These are phyloP conservation scores for Caenorhabditis angaria DNA, from an alignment of 2,888 invertebrate species.

Conservation along the genomic window DNA sequence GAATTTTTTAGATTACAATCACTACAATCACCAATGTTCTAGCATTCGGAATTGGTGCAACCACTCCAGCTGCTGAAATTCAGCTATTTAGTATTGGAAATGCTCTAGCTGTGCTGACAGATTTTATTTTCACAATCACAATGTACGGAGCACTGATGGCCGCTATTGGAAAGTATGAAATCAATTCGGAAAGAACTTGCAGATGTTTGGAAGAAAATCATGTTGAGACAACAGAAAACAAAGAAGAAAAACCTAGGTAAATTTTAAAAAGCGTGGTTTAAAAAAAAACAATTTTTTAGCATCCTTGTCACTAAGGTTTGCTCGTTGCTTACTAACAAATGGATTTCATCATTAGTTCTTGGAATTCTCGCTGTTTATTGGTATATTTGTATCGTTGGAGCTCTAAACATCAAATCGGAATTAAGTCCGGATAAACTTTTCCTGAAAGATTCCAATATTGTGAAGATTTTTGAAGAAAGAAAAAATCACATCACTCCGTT, in stretches of 20 bases:
- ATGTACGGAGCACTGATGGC: conserved; percentile 68
- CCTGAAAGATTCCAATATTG: conserved; percentile 60
- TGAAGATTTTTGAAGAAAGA: conserved; percentile 63
- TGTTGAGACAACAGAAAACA: background rate
- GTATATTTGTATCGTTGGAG: conserved; percentile 64
- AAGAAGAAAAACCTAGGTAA: background rate
- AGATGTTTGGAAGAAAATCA: conserved; percentile 9
- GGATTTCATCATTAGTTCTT: conserved; percentile 53
- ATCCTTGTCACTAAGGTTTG: conserved; percentile 31
- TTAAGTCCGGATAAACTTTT: conserved; percentile 66
- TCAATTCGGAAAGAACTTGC: conserved; percentile 7
- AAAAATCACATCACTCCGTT: conserved; percentile 66
- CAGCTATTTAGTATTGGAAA: conserved; percentile 71
- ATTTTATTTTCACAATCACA: conserved; percentile 66
- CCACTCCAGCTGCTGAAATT: conserved; percentile 70
- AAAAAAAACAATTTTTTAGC: background rate
- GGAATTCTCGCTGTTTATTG: conserved; percentile 61
- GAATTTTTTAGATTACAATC: conserved; percentile 61
- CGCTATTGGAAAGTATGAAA: conserved; percentile 61
- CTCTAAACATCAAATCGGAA: conserved; percentile 65
- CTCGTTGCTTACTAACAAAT: conserved; percentile 54
- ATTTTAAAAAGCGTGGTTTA: background rate
- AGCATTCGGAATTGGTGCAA: conserved; percentile 63
- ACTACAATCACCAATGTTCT: conserved; percentile 69
- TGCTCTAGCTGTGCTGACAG: conserved; percentile 62